Base-by-base conservation (phyloP, 2,113 vertebrate genomes). In the Salvelinus sp. region DNA sequence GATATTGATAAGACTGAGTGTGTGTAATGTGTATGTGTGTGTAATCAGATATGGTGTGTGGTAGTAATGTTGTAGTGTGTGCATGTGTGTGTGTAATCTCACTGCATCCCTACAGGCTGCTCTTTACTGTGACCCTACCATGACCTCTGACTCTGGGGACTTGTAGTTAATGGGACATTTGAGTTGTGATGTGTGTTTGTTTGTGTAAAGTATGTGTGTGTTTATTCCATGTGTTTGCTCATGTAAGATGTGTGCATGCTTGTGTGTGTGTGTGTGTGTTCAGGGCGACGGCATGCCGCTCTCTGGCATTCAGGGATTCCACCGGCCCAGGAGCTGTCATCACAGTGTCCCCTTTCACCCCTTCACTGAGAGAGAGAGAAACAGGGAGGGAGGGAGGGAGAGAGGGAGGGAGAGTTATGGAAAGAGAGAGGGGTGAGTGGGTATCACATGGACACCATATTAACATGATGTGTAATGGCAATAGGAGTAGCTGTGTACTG, bases 301-400 rank as follows among this genome's bases (percentile, higher is more conserved):
- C 70, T 81, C 79, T 90, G 88, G 83, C 80, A 89, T 90, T 87
- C 82, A 81, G 87, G 87, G 87, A 87, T 92, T 91, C 86, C 88
- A 83, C 85, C 82, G 80, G 84, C 83, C 22, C 30, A 84, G 69
- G 77, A 72, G 69, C 83, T 92, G 90, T 91, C 85, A 90, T 78
- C 80, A 77, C 47, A 72, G 89, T 91, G 82, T 92, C 88, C 82
- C 79, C 86, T 93, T 91, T 90, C 92, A 88, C 82, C 20, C 68
- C 27, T 30, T 28, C 9, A 66, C 12, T 27, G 23, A 7, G 85
- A 81, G 70, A 83, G 82, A 82, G 75, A 83, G 75, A 86, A 81
- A 77, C 25, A 25, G 25, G 25, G 25, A 25, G 25, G 25, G 23
- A 54, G 58, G 1, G 30, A 7, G 85, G 80, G 72, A 83, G 82